phyloP scores from a whole-genome alignment of 2,113 vertebrate genomes.

The Haplotaxodon microlepis region DNA sequence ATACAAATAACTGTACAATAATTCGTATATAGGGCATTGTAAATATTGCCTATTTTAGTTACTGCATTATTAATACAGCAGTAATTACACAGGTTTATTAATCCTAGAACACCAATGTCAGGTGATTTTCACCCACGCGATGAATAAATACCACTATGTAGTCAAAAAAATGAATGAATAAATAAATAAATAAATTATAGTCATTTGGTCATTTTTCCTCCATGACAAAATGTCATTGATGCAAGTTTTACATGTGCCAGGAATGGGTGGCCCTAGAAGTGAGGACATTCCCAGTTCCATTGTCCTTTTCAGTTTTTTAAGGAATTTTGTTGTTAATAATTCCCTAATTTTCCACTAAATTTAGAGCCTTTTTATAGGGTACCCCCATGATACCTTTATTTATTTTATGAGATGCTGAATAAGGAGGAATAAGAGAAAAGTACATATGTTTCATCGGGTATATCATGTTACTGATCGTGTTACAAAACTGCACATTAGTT shows the following conservation, averaged over 20 bases:
- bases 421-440: rapidly evolving
- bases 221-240: rapidly evolving
- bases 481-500: background rate
- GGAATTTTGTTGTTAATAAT: background rate
- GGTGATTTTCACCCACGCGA: rapidly evolving
- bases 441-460: background rate
- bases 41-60: background rate
- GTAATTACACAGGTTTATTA: background rate
- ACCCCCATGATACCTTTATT: background rate
- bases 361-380: background rate
- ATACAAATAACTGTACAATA: background rate
- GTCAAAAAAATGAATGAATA: background rate
- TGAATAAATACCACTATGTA: background rate
- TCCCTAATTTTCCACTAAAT: background rate
- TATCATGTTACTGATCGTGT: rapidly evolving
- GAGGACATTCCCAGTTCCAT: rapidly evolving
- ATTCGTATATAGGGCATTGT: rapidly evolving
- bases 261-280: background rate
- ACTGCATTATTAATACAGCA: background rate
- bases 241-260: background rate
- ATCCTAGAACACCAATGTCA: background rate
- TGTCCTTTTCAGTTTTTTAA: background rate
- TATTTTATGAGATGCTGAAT: background rate
- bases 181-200: background rate
- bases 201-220: background rate